Evolutionary conservation across 2,113 vertebrate genomes (phyloP).

Genomic region (Tyto alba): DNA sequence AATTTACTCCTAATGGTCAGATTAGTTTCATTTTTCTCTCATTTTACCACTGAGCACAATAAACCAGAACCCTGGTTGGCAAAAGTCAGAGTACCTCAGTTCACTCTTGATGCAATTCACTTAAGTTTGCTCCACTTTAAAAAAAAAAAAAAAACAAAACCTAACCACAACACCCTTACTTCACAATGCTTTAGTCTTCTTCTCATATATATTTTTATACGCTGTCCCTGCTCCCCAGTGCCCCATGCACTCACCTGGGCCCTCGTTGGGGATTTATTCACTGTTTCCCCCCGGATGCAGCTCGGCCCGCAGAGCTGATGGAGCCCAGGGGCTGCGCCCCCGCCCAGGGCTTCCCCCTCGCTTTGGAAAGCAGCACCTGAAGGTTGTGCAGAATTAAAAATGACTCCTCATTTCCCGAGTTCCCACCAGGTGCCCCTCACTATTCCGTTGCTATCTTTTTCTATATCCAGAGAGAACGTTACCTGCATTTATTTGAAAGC

Average conservation of each 20-base stretch:
- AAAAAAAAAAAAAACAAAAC: neutral
- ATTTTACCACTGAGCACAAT: neutral
- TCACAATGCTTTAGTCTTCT: neutral
- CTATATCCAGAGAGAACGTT: no score
- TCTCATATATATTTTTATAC: neutral
- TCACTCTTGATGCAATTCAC: neutral
- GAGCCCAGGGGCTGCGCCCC: no score
- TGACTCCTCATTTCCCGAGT: neutral
- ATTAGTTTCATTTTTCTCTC: neutral
- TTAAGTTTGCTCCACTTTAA: neutral
- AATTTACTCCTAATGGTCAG: neutral
- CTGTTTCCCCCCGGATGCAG: no score
- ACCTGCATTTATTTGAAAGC: no score
- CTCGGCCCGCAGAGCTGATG: no score
- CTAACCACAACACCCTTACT: neutral
- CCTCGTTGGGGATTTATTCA: neutral
- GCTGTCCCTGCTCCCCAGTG: neutral
- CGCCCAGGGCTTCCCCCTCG: no score
- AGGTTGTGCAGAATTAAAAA: neutral
- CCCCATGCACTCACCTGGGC: accelerated
- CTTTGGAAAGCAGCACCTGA: neutral
- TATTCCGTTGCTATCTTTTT: neutral
- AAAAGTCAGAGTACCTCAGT: neutral
- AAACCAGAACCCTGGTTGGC: neutral
- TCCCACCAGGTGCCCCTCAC: neutral